Percentiles rank a stretch among this genome's conserved stretches.
Conservation (phyloP, 2,797 vertebrate genomes). For the Onychomys arenicola region DNA sequence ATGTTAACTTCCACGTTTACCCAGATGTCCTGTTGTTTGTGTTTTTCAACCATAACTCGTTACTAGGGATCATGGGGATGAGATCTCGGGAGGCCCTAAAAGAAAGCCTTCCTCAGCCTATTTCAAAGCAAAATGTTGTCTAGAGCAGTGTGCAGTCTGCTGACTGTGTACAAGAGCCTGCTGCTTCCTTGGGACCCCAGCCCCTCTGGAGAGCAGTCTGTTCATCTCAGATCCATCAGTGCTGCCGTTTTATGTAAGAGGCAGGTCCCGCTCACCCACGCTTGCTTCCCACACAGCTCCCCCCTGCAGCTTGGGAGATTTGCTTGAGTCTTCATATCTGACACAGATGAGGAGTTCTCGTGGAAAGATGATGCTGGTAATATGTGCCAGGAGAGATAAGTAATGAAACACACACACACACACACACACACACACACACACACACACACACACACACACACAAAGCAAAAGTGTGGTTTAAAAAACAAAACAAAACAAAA, state of each 20-base stretch:
- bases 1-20: constrained; percentile 54
- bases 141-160: background rate
- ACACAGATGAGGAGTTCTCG: background rate
- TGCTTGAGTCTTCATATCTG: constrained; percentile 50
- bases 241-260: background rate
- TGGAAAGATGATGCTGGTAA: background rate
- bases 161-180: background rate
- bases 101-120: background rate
- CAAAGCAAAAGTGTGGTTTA: background rate
- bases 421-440: too few species aligned
- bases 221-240: background rate
- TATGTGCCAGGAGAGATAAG: constrained; percentile 44
- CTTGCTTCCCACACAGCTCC: background rate
- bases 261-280: background rate
- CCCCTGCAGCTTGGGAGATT: background rate
- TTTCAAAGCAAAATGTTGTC: background rate
- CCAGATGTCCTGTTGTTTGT: constrained; percentile 1
- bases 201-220: constrained; percentile 36
- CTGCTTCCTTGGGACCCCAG: background rate
- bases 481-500: too few species aligned
- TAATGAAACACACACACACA: background rate
- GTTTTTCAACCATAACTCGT: constrained; percentile 8
- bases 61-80: background rate
- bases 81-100: background rate
- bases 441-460: too few species aligned